Percentiles rank a stretch among this genome's conserved stretches.
These are phyloP conservation scores for Contarinia nasturtii DNA, from an alignment of 1,140 invertebrate species.

Conservation along the genomic window DNA sequence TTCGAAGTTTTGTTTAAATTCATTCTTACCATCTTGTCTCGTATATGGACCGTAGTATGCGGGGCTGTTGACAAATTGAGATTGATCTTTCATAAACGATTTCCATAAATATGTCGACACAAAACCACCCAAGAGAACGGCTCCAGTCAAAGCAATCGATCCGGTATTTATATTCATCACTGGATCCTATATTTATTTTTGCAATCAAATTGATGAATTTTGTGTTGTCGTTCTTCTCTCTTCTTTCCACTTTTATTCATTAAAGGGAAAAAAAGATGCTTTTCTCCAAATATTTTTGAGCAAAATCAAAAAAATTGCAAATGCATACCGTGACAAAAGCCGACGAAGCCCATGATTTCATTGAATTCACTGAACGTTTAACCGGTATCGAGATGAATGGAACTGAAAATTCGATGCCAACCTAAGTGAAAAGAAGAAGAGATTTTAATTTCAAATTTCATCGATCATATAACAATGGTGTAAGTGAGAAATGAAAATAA, in stretches of 20 bases:
- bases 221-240: too few species aligned
- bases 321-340: neutral
- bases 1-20: neutral
- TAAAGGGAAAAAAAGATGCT: too few species aligned
- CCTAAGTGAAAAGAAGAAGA: constrained; percentile 9
- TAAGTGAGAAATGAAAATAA: too few species aligned
- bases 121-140: neutral
- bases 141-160: neutral
- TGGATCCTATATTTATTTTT: neutral
- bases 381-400: constrained; percentile 20
- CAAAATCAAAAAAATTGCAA: neutral
- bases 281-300: too few species aligned
- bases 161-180: neutral
- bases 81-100: neutral
- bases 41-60: neutral
- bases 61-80: neutral
- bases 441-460: too few species aligned
- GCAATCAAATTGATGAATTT: too few species aligned
- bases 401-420: constrained; percentile 17
- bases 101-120: neutral
- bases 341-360: neutral
- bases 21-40: neutral
- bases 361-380: constrained; percentile 11
- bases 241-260: too few species aligned
- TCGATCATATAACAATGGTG: too few species aligned